Conservation (phyloP, 2,797 vertebrate genomes). For the Siniperca scherzeri region DNA sequence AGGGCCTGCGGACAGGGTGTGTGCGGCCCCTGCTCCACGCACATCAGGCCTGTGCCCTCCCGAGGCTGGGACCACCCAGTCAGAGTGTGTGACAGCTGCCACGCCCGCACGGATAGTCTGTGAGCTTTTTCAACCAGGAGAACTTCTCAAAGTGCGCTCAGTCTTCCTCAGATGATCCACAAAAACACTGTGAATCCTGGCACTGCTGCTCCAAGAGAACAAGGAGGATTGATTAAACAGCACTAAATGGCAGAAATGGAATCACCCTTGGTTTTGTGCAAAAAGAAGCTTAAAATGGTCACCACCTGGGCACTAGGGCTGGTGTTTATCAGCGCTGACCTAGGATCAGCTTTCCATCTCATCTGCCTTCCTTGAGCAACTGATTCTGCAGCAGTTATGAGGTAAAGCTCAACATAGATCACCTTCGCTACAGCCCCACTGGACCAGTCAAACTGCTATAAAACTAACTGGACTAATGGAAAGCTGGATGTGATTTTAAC, state of each 20-base stretch:
- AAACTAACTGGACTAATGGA: slow-evolving; percentile 28
- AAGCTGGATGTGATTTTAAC: slow-evolving; percentile 40
- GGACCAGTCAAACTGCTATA: neutral
- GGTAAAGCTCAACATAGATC: neutral
- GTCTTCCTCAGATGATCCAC: slow-evolving; percentile 45
- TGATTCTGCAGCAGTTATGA: neutral
- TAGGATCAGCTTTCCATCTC: slow-evolving; percentile 11
- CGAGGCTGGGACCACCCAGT: slow-evolving; percentile 91
- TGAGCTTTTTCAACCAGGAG: slow-evolving; percentile 55
- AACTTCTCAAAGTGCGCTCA: slow-evolving; percentile 6
- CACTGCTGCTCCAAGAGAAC: slow-evolving; percentile 10
- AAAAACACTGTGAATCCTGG: slow-evolving; percentile 42
- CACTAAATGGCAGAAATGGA: slow-evolving; percentile 33
- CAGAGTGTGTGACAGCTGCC: slow-evolving; percentile 86
- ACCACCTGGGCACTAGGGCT: neutral
- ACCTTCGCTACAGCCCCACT: slow-evolving; percentile 3
- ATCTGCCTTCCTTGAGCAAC: slow-evolving; percentile 1
- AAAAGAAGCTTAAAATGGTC: slow-evolving; percentile 10
- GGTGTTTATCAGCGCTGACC: neutral
- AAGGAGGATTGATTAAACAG: neutral
- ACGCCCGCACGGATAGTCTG: slow-evolving; percentile 71
- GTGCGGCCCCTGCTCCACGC: slow-evolving; percentile 85
- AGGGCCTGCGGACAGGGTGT: slow-evolving; percentile 89
- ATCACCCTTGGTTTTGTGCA: slow-evolving; percentile 9
- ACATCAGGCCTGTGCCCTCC: slow-evolving; percentile 84